These are phyloP conservation scores for Gymnocheta viridis DNA, from an alignment of 2,888 invertebrate species.

Conservation along the genomic window DNA sequence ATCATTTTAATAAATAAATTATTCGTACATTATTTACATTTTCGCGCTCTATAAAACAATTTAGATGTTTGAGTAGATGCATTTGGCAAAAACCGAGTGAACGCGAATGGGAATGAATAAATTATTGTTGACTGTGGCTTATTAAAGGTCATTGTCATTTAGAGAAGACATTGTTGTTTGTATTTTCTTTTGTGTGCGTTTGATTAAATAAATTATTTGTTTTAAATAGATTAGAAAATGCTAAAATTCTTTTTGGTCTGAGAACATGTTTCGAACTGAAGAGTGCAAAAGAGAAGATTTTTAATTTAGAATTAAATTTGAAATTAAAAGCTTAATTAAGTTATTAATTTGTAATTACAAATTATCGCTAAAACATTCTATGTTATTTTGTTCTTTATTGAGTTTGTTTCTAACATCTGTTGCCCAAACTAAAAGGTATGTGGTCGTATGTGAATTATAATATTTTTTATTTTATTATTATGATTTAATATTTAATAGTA, in stretches of 20 bases:
- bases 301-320: no score
- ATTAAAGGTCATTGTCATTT: constrained; percentile 64
- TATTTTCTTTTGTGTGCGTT: not conserved
- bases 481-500: not conserved
- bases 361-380: not conserved
- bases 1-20: constrained; percentile 48
- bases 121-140: constrained; percentile 31
- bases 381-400: not conserved
- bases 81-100: constrained; percentile 14
- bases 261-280: not conserved
- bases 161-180: constrained; percentile 35
- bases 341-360: not conserved
- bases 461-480: not conserved
- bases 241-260: not conserved
- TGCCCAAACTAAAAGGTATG: not conserved
- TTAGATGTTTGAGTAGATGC: constrained; percentile 33
- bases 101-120: constrained; percentile 5
- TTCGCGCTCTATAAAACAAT: constrained; percentile 63
- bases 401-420: not conserved
- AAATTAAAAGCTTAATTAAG: no score
- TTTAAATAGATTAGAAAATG: constrained; percentile 29
- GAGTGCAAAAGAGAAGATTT: not conserved
- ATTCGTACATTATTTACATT: constrained; percentile 44
- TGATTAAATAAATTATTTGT: constrained; percentile 23
- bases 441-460: not conserved